phyloP scores from a whole-genome alignment of 1,140 invertebrate species.

The Glossosoma conforme region DNA sequence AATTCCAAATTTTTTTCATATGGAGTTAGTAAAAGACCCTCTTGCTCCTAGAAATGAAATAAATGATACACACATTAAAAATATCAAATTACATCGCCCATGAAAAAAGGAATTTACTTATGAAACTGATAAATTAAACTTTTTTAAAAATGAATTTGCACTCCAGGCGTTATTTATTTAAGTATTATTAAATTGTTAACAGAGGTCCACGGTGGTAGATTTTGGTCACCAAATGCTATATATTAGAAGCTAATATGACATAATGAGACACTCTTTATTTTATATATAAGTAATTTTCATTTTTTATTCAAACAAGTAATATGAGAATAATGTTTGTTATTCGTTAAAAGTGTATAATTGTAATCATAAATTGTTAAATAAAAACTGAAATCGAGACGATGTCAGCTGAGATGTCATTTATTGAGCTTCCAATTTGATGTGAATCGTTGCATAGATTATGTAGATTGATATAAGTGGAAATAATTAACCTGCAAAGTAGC shows the following conservation, averaged over 20 bases:
- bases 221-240: no score
- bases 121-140: background rate
- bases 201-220: no score
- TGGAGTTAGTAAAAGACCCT: conserved; percentile 84
- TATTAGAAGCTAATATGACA: no score
- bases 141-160: background rate
- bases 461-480: background rate
- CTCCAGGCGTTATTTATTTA: no score
- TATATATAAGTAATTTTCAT: no score
- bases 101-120: background rate
- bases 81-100: background rate
- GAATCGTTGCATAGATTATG: no score
- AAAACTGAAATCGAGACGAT: background rate
- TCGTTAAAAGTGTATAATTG: no score
- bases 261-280: no score
- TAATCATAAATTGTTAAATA: no score
- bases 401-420: background rate
- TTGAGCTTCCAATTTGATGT: background rate
- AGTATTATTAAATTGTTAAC: no score
- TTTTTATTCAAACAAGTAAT: no score
- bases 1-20: conserved; percentile 98
- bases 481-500: conserved; percentile 68
- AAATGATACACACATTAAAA: conserved; percentile 2
- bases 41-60: conserved; percentile 52
- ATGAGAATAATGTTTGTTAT: no score